These are phyloP conservation scores for Magallana nippona DNA, from an alignment of 2,888 invertebrate genomes.

Conservation along the genomic window DNA sequence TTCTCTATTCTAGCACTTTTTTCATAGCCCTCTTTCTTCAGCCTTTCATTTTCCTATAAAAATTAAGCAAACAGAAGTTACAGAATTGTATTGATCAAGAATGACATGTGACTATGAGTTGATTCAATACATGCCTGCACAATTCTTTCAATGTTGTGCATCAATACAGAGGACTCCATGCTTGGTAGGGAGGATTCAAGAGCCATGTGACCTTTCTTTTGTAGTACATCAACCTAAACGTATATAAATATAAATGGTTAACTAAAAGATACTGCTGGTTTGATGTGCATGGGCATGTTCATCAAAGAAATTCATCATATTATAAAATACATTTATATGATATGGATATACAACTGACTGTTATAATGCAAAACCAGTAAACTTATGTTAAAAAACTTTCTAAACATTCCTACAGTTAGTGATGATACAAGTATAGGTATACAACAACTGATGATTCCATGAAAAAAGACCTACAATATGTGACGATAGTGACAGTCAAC, in stretches of 20 bases:
- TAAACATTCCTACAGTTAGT: too few species aligned
- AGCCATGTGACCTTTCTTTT: constrained; percentile 49
- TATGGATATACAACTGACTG: too few species aligned
- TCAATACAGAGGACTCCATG: constrained; percentile 77
- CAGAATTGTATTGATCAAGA: neutral
- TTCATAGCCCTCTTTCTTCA: constrained; percentile 78
- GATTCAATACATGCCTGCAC: constrained; percentile 68
- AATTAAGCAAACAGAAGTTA: neutral
- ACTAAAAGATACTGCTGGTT: neutral
- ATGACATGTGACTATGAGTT: neutral
- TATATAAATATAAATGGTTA: neutral
- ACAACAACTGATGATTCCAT: too few species aligned
- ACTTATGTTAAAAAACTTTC: too few species aligned
- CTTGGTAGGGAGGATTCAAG: constrained; percentile 65
- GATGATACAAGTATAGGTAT: too few species aligned
- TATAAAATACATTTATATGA: too few species aligned
- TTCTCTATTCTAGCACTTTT: constrained; percentile 77
- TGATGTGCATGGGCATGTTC: neutral
- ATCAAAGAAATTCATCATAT: neutral
- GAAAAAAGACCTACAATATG: too few species aligned
- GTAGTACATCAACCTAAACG: constrained; percentile 7
- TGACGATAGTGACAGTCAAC: too few species aligned
- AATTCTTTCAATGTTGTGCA: constrained; percentile 78
- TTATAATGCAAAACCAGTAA: too few species aligned
- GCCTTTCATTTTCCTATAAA: constrained; percentile 77